Evolutionary conservation across 2,888 invertebrate species (phyloP), one percentile per base, ranked within the genome.

Genomic region (Aphidius colemani): DNA sequence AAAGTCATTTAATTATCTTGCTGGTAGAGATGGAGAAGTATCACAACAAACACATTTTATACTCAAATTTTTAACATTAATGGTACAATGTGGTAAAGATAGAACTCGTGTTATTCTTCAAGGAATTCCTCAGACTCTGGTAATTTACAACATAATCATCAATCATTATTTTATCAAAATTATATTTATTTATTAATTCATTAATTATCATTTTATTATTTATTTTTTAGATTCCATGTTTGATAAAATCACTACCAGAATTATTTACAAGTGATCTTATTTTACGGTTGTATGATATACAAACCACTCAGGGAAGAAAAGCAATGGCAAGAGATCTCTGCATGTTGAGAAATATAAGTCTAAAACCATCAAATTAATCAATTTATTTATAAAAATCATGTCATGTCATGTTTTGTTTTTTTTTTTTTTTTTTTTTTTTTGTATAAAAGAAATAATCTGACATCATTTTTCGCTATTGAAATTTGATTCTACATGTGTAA

Each of bases 311-410:
- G 61, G 95, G 96, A 1, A 87, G 95, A 63, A 92, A 92, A 78
- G 89, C 92, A 64, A 94, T 94, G 61, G 94, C 95, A 1, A 88
- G 94, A 75, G 95, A 95, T 82, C 84, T 96, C 65, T 95, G 95
- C 80, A 87, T 95, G 75, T 86, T 94, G 74, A 86, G 94, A 68
- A 94, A 94, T 83, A 92, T 93, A 85, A 87, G 88, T 72, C 83
- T 93, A 44, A 86, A 87, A 74, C 87, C 87, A 18, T 85, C 85
- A 63, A 86, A 80, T 30, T 30, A 30, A 30, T 30, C 30, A 30
- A 30, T 30, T 30, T 30, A 66, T 76, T 46, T 9, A 13, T 40
- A 61, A 53, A 30, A 5, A 13, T 43, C 61, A 30, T 30, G 64
- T 18, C 13, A 18, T 65, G 40, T 2, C 18, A 18, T n/a, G n/a